Percentiles rank a stretch among this genome's conserved stretches.
Conservation (phyloP, 2,888 invertebrate species). For the Agonopterix heracliana region DNA sequence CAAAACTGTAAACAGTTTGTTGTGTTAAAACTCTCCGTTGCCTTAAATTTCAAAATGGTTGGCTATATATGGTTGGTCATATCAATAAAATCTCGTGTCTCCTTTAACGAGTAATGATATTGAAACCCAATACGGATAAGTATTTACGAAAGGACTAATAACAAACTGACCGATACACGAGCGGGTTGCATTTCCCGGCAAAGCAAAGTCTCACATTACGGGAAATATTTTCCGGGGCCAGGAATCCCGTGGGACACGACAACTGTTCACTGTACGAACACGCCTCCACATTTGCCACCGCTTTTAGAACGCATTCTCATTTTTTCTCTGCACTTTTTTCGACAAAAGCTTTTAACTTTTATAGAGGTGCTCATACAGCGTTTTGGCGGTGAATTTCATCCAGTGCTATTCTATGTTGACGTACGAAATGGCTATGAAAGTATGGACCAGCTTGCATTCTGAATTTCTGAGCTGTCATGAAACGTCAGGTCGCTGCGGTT, state of each 20-base stretch:
- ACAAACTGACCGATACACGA: background rate
- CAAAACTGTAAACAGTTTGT: too few relatives aligned
- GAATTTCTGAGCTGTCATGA: background rate
- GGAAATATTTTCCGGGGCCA: constrained; percentile 45
- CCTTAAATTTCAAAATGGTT: too few relatives aligned
- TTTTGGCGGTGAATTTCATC: constrained; percentile 38
- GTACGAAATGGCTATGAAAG: background rate
- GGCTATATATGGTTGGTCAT: too few relatives aligned
- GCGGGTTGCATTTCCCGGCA: constrained; percentile 4
- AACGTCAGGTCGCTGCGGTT: background rate
- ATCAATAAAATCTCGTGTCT: too few relatives aligned
- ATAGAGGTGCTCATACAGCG: constrained; percentile 52
- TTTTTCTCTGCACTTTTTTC: constrained; percentile 52
- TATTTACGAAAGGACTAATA: background rate
- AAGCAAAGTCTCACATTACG: constrained; percentile 28
- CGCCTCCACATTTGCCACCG: constrained; percentile 29
- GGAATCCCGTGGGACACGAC: constrained; percentile 53
- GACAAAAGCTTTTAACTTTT: constrained; percentile 70
- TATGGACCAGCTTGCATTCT: background rate
- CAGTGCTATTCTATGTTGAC: constrained; percentile 3
- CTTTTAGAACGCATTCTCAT: constrained; percentile 58
- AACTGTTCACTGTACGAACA: constrained; percentile 37
- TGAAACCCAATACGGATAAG: too few relatives aligned
- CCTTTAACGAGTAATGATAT: too few relatives aligned
- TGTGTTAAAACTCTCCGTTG: too few relatives aligned